Evolutionary conservation across 1,140 invertebrate species (phyloP).

Genomic region (Rhizoglyphus robini): DNA sequence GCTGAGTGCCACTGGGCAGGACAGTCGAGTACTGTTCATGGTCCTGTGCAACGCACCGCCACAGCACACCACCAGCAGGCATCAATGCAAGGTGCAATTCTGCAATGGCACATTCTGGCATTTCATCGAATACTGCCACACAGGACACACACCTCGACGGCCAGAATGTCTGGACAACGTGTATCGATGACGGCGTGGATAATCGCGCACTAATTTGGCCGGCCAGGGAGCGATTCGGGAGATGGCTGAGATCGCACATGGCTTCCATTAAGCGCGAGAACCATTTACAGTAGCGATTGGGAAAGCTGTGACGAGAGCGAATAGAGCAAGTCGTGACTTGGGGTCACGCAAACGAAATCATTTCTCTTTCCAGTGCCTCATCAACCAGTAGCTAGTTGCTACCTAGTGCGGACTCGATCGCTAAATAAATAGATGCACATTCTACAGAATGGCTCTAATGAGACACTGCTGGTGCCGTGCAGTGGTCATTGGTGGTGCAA

Average conservation of each 20-base stretch:
- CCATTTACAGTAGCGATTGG: slow-evolving; percentile 10
- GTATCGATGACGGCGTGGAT: too few species aligned
- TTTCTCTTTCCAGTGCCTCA: neutral
- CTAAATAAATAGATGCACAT: slow-evolving; percentile 8
- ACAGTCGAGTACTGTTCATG: too few species aligned
- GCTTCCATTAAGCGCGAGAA: slow-evolving; percentile 3
- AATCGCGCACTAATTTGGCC: slow-evolving; percentile 4
- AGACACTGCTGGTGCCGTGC: neutral
- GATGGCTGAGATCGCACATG: neutral
- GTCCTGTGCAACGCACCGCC: neutral
- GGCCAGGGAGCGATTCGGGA: neutral
- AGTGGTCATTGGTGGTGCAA: neutral
- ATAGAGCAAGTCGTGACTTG: slow-evolving; percentile 3
- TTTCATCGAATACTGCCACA: too few species aligned
- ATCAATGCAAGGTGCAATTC: too few species aligned
- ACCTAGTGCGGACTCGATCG: neutral
- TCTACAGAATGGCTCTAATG: too few species aligned
- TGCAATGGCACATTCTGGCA: too few species aligned
- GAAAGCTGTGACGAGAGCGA: neutral
- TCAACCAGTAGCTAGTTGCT: neutral
- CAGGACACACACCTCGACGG: too few species aligned
- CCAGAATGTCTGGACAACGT: too few species aligned
- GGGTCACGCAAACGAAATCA: slow-evolving; percentile 11
- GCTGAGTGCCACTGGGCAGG: slow-evolving; percentile 6
- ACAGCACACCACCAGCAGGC: too few species aligned